Evolutionary conservation across 2,113 vertebrate species (phyloP).

Genomic region (Mormyrus lacerda): DNA sequence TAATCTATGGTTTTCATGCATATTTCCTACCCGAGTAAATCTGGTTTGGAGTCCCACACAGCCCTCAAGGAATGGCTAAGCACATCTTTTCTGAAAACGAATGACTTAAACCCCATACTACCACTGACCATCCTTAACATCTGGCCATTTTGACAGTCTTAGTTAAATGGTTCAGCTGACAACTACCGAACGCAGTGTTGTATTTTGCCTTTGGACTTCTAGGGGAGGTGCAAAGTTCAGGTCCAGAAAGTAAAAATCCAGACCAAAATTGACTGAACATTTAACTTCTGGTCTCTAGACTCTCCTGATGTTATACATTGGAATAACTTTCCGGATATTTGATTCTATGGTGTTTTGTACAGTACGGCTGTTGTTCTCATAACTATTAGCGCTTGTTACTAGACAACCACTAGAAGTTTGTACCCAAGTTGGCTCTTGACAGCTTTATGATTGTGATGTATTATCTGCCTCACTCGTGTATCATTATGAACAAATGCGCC

Average conservation of each 20-base stretch:
- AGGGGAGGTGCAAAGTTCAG: too few relatives aligned
- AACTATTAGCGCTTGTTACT: not conserved
- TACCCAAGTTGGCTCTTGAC: not conserved
- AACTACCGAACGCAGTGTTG: not conserved
- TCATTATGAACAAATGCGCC: not conserved
- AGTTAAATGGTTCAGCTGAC: not conserved
- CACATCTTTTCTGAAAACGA: not conserved
- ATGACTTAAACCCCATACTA: not conserved
- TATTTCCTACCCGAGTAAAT: not conserved
- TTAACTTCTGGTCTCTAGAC: not conserved
- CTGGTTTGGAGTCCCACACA: not conserved
- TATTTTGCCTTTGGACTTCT: not conserved
- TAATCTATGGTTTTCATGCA: too few relatives aligned
- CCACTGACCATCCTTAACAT: not conserved
- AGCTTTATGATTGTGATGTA: not conserved
- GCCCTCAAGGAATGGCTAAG: not conserved
- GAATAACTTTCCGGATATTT: not conserved
- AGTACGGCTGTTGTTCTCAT: not conserved
- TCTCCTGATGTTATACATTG: not conserved
- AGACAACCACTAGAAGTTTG: not conserved
- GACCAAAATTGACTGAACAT: too few relatives aligned
- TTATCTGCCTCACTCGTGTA: not conserved
- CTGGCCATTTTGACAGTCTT: not conserved
- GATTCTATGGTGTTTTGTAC: not conserved
- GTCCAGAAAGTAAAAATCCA: too few relatives aligned